phyloP scores from a whole-genome alignment of 2,797 vertebrate species.

The Cirrhinus molitorella region DNA sequence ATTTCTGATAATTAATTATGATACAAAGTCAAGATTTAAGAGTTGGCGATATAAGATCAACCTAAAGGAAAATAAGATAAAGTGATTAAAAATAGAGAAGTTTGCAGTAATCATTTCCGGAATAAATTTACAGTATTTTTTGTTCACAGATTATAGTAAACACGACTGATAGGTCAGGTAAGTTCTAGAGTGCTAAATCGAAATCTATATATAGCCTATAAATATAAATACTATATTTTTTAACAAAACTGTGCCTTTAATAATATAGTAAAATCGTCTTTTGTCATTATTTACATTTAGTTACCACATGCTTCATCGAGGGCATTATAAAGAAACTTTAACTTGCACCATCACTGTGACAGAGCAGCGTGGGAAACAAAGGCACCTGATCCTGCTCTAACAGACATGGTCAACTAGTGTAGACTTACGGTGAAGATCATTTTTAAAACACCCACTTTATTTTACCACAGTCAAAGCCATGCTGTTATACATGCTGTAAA shows the following conservation, averaged over 20 bases:
- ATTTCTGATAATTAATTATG: background rate
- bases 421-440: background rate
- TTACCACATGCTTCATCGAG: background rate
- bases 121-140: background rate
- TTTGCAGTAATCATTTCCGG: background rate
- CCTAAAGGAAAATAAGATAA: background rate
- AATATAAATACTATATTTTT: background rate
- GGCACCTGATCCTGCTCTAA: slow-evolving; percentile 20
- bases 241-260: background rate
- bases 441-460: background rate
- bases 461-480: background rate
- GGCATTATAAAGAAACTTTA: slow-evolving; percentile 4
- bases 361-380: slow-evolving; percentile 40
- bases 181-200: background rate
- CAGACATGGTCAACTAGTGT: background rate
- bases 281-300: background rate
- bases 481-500: background rate
- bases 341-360: slow-evolving; percentile 16
- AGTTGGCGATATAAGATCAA: background rate
- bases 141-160: background rate
- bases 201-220: too few species aligned
- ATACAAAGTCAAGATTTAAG: background rate
- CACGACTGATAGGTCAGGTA: background rate
- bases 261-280: background rate
- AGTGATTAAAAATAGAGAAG: background rate